These are phyloP conservation scores for Tiaroga cobitis DNA, from an alignment of 2,797 vertebrate genomes.

Conservation along the genomic window DNA sequence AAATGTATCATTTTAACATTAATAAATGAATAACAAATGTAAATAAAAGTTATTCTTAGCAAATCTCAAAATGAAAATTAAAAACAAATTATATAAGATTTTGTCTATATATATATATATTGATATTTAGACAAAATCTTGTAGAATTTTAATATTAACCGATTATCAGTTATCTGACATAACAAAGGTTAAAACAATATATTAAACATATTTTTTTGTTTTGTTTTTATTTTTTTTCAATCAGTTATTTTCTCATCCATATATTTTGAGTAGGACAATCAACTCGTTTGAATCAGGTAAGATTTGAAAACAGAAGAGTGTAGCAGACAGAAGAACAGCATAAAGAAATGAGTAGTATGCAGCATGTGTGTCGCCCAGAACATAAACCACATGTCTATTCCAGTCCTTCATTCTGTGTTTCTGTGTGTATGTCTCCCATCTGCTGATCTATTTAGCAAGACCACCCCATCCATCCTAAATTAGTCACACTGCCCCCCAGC, in stretches of 20 bases:
- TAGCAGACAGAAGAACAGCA: neutral
- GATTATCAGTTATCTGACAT: too few species aligned
- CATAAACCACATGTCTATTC: slow-evolving; percentile 30
- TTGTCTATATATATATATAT: too few species aligned
- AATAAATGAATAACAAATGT: neutral
- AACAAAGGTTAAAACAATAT: too few species aligned
- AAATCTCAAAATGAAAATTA: neutral
- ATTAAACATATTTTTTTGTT: too few species aligned
- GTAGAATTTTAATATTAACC: too few species aligned
- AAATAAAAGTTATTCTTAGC: neutral
- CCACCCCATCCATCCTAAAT: slow-evolving; percentile 50
- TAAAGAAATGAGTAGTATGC: neutral
- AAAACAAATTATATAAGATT: too few species aligned
- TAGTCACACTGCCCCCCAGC: slow-evolving; percentile 44
- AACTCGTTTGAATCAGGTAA: neutral
- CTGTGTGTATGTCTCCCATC: slow-evolving; percentile 53
- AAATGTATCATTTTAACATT: neutral
- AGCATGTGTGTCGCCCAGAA: slow-evolving; percentile 16
- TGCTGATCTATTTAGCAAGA: slow-evolving; percentile 54
- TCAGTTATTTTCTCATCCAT: neutral
- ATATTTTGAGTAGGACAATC: neutral
- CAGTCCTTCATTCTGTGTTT: slow-evolving; percentile 17
- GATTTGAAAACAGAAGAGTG: slow-evolving; percentile 16
- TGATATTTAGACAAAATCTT: too few species aligned
- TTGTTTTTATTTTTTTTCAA: neutral